Evolutionary conservation across 53 echinoderm and acorn worm genomes (phyloP).

Genomic region (Holothuria leucospilota): DNA sequence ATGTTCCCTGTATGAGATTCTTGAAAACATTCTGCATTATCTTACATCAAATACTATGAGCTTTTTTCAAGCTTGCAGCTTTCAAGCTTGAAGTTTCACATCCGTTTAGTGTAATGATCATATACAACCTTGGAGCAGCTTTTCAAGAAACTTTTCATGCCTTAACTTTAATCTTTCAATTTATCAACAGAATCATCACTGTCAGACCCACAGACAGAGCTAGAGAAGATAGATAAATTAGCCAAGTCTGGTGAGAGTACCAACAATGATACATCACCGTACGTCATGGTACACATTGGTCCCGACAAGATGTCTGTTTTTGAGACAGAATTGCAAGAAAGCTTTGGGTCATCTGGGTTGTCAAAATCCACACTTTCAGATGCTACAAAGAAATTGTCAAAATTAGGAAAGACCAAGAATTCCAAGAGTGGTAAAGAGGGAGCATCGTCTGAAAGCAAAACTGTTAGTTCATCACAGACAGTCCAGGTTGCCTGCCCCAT

Average conservation of each 20-base stretch:
- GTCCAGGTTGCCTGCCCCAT: constrained; percentile 45
- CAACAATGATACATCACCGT: constrained; percentile 33
- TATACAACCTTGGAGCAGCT: no score
- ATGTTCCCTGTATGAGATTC: no score
- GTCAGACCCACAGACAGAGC: constrained; percentile 15
- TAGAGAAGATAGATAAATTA: constrained; percentile 22
- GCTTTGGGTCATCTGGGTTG: not conserved
- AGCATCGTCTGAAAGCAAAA: not conserved
- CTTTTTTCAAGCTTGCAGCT: no score
- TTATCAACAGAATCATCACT: constrained; percentile 7
- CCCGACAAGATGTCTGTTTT: constrained; percentile 68
- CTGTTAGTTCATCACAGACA: not conserved
- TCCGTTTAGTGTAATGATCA: no score
- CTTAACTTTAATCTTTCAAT: no score
- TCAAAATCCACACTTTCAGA: not conserved
- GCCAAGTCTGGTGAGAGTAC: not conserved
- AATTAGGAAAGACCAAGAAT: not conserved
- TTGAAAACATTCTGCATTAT: no score
- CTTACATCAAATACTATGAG: no score
- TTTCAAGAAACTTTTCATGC: no score
- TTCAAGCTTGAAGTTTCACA: no score
- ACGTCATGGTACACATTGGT: constrained; percentile 59
- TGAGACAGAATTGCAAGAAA: constrained; percentile 62
- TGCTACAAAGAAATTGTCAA: not conserved
- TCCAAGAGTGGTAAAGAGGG: constrained; percentile 9